Base-by-base conservation (phyloP, 1,140 invertebrate species). In the Achroia grisella region DNA sequence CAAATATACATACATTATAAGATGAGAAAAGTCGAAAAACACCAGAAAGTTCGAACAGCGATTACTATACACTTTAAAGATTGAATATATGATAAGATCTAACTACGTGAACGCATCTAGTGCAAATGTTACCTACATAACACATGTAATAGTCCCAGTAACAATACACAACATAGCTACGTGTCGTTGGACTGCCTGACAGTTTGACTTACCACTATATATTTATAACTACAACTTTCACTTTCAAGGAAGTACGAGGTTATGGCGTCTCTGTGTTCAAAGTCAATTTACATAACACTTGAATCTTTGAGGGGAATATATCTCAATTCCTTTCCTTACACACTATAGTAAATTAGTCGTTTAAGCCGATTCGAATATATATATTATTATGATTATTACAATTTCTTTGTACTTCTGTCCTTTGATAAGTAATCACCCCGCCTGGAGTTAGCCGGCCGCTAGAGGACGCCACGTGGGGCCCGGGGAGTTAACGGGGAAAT, bases 291-390 rank as follows among this genome's bases (percentile, higher is more conserved):
- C 23, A 28, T 32, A 39, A 14, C 31, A 10, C 30, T 34, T 43
- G 32, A 51, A 36, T 51, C 31, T 53, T 53, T 29, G 32, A 29
- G 43, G 59, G 46, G 63, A 68, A 70, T 43, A 40, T 52, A 62
- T 60, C 71, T 77, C 77, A 81, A 81, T 81, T 81, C 77, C 78
- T 64, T 70, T 46, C 57, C 77, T 72, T 81, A 77, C 43, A 68
- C 44, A 65, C 74, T 76, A 75, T 56, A 46, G 62, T 64, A 57
- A 49, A 53, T 59, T 48, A 39, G 44, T 54, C 46, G 45, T 55
- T 70, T 75, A 78, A 75, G 75, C 75, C 77, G 71, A 73, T 72
- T 60, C 61, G 52, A 62, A 67, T 69, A 65, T 56, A n/a, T n/a
- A 69, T 23, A 55, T 75, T 73, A 73, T 69, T 70, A 77, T 67